Conservation (phyloP, 2,113 vertebrate species). For the Actenoides hombroni region DNA sequence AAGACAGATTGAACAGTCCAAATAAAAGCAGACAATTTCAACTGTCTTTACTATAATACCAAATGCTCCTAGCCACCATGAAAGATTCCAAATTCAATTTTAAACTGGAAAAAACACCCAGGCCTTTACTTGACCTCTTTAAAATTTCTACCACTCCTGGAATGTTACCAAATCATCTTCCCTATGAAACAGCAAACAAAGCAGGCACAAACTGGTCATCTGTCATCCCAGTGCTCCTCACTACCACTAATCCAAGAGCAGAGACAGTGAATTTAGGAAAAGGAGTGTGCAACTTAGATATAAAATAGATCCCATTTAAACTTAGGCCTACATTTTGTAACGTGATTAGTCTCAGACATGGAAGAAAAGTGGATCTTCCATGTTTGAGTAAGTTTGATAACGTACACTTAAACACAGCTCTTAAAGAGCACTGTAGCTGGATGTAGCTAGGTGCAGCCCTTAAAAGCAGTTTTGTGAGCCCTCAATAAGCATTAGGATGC, state of each 20-base stretch:
- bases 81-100: neutral
- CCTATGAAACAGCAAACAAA: neutral
- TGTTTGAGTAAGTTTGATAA: neutral
- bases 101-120: neutral
- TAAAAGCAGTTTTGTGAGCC: neutral
- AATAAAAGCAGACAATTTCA: neutral
- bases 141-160: neutral
- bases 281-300: neutral
- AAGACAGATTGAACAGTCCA: neutral
- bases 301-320: neutral
- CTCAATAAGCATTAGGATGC: rapidly evolving
- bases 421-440: neutral
- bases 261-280: neutral
- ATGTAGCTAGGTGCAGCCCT: neutral
- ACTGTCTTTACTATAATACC: neutral
- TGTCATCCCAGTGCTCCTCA: neutral
- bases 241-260: neutral
- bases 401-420: neutral
- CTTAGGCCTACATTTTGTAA: neutral
- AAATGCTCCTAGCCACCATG: neutral
- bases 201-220: neutral
- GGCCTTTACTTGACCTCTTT: neutral
- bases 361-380: neutral
- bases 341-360: neutral
- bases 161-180: neutral